A percentile compares a stretch with the other conserved stretches of the same genome.
phyloP scores from a whole-genome alignment of 2,797 vertebrate genomes.

The Ctenopoma multispine region DNA sequence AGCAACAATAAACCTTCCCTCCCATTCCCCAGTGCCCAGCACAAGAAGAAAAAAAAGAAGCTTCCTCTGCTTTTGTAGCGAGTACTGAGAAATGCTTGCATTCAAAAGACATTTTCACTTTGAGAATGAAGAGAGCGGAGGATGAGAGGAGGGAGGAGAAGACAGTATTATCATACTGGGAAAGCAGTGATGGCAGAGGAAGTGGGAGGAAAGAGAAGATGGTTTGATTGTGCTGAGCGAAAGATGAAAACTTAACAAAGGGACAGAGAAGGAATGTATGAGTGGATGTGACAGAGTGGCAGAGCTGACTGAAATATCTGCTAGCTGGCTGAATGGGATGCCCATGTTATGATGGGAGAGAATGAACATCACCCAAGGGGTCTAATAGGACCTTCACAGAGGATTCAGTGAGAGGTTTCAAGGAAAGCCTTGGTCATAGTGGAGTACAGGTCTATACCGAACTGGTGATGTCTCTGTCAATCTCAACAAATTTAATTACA shows the following conservation, averaged over 20 bases:
- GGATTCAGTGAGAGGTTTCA: slow-evolving; percentile 56
- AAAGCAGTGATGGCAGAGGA: slow-evolving; percentile 37
- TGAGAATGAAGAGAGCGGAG: slow-evolving; percentile 49
- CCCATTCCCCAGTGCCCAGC: slow-evolving; percentile 39
- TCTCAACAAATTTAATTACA: slow-evolving; percentile 66
- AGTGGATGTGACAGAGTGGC: slow-evolving; percentile 58
- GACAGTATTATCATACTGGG: slow-evolving; percentile 56
- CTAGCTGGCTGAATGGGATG: slow-evolving; percentile 54
- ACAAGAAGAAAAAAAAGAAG: slow-evolving; percentile 26
- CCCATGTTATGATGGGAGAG: slow-evolving; percentile 61
- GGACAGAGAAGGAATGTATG: slow-evolving; percentile 52
- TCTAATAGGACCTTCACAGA: slow-evolving; percentile 74
- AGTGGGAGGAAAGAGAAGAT: slow-evolving; percentile 33
- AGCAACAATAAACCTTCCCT: slow-evolving; percentile 64
- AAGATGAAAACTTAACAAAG: slow-evolving; percentile 49
- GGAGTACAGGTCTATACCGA: slow-evolving; percentile 62
- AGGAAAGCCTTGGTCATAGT: slow-evolving; percentile 64
- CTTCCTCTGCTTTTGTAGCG: slow-evolving; percentile 41
- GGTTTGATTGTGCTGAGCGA: slow-evolving; percentile 57
- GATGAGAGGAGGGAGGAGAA: slow-evolving; percentile 44
- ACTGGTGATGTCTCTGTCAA: slow-evolving; percentile 47
- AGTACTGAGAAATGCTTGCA: slow-evolving; percentile 50
- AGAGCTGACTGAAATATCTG: slow-evolving; percentile 40
- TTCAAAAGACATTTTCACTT: slow-evolving; percentile 66
- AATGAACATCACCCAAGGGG: slow-evolving; percentile 53